A percentile compares a stretch with the other conserved stretches of the same genome.
These are phyloP conservation scores for Bos indicus DNA, from an alignment of 2,113 vertebrate species.

Conservation along the genomic window DNA sequence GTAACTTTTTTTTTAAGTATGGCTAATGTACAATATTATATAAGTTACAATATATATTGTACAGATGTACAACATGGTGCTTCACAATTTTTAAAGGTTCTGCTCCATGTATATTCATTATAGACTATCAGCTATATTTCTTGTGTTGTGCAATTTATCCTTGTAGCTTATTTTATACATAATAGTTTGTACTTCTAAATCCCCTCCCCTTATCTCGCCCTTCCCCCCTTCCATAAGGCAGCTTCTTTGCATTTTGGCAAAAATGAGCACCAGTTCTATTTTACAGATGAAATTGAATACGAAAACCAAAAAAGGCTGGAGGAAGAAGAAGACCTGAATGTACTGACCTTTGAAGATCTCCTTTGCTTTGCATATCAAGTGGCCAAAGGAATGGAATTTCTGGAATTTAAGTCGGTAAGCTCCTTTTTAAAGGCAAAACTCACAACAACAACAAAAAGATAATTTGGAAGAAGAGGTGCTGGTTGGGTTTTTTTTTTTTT, in stretches of 20 bases:
- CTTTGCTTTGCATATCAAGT: constrained; percentile 95
- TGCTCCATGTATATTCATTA: background rate
- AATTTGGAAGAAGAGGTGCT: background rate
- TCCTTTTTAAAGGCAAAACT: background rate
- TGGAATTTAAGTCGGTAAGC: constrained; percentile 93
- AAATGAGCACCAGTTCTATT: constrained; percentile 25
- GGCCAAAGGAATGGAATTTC: constrained; percentile 98
- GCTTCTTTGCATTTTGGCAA: background rate
- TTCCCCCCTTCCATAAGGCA: background rate
- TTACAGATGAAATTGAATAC: constrained; percentile 76
- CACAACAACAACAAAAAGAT: background rate
- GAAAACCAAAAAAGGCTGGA: constrained; percentile 68
- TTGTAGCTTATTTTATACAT: background rate
- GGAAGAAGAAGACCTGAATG: constrained; percentile 86
- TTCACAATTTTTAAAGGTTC: background rate
- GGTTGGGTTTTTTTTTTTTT: background rate
- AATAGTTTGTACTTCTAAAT: background rate
- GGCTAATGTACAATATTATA: background rate
- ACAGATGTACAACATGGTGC: background rate
- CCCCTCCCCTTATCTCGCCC: background rate
- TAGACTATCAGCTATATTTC: background rate
- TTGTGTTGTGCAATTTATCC: background rate
- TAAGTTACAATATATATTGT: background rate
- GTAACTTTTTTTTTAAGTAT: background rate
- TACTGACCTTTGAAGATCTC: constrained; percentile 93